Evolutionary conservation across 2,113 vertebrate genomes (phyloP), one percentile per base, ranked within the genome.

Genomic region (Oxyruncus cristatus): DNA sequence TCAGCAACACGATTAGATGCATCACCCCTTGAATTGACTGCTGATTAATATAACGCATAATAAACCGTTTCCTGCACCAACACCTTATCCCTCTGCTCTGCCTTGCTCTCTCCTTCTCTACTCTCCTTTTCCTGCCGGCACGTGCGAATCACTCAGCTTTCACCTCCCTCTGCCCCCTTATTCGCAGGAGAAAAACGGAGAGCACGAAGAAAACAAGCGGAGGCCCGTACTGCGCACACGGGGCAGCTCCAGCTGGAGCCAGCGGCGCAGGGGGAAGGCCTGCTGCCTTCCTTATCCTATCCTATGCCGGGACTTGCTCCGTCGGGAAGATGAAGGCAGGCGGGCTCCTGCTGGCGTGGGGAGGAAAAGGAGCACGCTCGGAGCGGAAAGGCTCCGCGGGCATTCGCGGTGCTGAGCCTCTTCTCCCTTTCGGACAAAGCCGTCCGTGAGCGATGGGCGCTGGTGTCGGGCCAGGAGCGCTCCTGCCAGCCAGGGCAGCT

Each of bases 1-100:
- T 70, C 42, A 42, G 7, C n/a, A 50, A 46, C 11, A 19, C 0
- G 0, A 58, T 8, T n/a, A 32, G n/a, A 35, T 32, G 33, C n/a
- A n/a, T 23, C 30, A 24, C 22, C 0, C 21, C 11, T 16, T 22
- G 1, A 8, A 17, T 23, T 0, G 6, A 61, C 39, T 1, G 0
- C 18, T 61, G 30, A 76, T 30, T 58, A 63, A 59, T 47, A 47
- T 11, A 20, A 20, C 6, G 20, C 27, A n/a, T 55, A 42, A 44
- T n/a, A 20, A 7, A 12, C 27, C 3, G 5, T 3, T 75, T 76
- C 41, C 19, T 59, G 49, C 47, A 23, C 21, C n/a, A 39, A 9
- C 0, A 1, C 56, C 21, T 44, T 44, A 71, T 32, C 35, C 32
- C 46, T 75, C 74, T 23, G n/a, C 26, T 61, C 52, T 56, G 24